These are phyloP conservation scores for Rhingia rostrata DNA, from an alignment of 2,888 invertebrate genomes.

Conservation along the genomic window DNA sequence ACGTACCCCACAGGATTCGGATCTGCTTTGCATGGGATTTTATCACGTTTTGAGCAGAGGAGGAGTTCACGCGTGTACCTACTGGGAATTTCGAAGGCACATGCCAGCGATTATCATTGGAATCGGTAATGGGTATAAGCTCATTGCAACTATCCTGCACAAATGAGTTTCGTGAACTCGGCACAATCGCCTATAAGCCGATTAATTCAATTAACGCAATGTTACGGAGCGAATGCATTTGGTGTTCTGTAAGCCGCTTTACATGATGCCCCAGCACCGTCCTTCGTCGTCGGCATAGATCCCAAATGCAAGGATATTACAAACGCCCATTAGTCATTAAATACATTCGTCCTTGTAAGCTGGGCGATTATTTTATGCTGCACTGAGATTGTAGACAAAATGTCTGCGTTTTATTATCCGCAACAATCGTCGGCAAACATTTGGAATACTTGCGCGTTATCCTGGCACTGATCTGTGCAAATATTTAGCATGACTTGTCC, in stretches of 20 bases:
- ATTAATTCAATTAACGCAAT: constrained; percentile 72
- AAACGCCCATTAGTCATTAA: constrained; percentile 67
- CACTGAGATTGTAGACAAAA: constrained; percentile 33
- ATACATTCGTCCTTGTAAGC: constrained; percentile 64
- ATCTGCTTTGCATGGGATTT: constrained; percentile 68
- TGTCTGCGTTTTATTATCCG: constrained; percentile 70
- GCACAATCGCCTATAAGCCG: constrained; percentile 62
- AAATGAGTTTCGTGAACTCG: constrained; percentile 52
- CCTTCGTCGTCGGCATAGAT: background rate
- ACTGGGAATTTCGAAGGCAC: constrained; percentile 76
- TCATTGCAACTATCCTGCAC: constrained; percentile 70
- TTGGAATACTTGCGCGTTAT: constrained; percentile 63
- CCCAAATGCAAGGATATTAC: constrained; percentile 38
- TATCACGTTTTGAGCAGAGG: constrained; percentile 56
- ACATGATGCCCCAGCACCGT: constrained; percentile 9
- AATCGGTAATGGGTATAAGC: constrained; percentile 41
- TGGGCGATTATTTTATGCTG: constrained; percentile 31
- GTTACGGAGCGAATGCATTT: constrained; percentile 45
- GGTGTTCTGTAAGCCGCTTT: constrained; percentile 55
- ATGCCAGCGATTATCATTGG: constrained; percentile 20
- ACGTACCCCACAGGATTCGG: constrained; percentile 64
- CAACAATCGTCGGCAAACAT: constrained; percentile 43
- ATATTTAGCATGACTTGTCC: constrained; percentile 65
- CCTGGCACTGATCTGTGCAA: constrained; percentile 66
- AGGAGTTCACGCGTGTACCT: constrained; percentile 22